These are phyloP conservation scores for Nomada lathburiana DNA, from an alignment of 2,888 invertebrate genomes.

Conservation along the genomic window DNA sequence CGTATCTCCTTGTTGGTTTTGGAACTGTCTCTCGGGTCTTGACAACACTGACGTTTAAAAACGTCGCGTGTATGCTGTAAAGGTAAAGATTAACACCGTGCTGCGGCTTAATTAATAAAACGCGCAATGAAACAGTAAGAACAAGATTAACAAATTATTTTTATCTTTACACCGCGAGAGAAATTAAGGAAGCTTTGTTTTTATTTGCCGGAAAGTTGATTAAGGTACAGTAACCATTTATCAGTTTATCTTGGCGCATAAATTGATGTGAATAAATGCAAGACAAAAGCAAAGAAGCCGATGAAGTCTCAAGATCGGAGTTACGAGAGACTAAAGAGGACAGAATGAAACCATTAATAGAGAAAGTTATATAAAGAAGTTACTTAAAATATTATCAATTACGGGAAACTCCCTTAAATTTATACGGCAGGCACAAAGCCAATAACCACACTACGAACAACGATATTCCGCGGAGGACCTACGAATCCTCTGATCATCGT, in stretches of 20 bases:
- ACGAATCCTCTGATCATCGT: slow-evolving; percentile 23
- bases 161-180: background rate
- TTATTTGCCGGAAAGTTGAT: background rate
- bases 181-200: background rate
- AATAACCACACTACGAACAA: background rate
- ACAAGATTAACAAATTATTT: background rate
- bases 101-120: background rate
- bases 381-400: no score
- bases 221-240: background rate
- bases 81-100: background rate
- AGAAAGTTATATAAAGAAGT: no score
- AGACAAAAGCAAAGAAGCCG: no score
- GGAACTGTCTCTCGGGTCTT: no score
- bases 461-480: background rate
- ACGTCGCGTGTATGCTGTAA: background rate
- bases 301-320: no score
- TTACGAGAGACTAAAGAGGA: no score
- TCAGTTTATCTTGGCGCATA: background rate
- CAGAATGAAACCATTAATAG: no score
- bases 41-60: background rate
- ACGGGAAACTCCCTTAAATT: no score
- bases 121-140: background rate
- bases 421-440: background rate
- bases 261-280: no score
- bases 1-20: no score